Percentiles rank a stretch among this genome's conserved stretches.
phyloP scores from a whole-genome alignment of 1,140 invertebrate genomes.

The Telenomus remus region DNA sequence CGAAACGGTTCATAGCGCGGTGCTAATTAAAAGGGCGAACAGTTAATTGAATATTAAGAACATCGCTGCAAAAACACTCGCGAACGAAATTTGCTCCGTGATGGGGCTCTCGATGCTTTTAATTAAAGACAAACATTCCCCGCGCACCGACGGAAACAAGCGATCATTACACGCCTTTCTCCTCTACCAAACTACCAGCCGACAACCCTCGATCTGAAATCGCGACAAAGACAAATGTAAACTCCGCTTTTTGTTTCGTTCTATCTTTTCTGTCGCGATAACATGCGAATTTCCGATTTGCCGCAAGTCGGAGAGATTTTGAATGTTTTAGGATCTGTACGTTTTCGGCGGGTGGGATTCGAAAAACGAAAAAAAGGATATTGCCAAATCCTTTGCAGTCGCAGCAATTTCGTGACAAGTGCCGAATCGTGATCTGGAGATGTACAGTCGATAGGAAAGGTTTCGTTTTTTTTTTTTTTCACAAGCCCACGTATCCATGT shows the following conservation, averaged over 20 bases:
- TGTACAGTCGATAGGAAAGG: constrained; percentile 35
- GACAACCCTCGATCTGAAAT: constrained; percentile 41
- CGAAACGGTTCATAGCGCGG: constrained; percentile 8
- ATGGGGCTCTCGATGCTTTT: constrained; percentile 62
- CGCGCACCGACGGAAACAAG: constrained; percentile 63
- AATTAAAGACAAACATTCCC: constrained; percentile 74
- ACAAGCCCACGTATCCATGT: constrained; percentile 25
- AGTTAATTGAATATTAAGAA: constrained; percentile 74
- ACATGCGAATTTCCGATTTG: constrained; percentile 45
- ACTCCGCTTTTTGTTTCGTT: constrained; percentile 14
- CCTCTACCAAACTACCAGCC: constrained; percentile 26
- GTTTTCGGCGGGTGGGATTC: constrained; percentile 42
- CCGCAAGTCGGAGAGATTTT: constrained; percentile 39
- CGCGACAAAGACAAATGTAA: constrained; percentile 41
- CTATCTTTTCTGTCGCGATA: constrained; percentile 25
- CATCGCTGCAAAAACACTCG: constrained; percentile 58
- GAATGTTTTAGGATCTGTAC: constrained; percentile 53
- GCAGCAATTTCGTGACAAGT: constrained; percentile 56
- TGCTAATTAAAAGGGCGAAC: constrained; percentile 68
- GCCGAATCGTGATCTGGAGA: constrained; percentile 53
- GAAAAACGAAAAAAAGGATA: constrained; percentile 43
- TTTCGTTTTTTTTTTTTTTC: constrained; percentile 42
- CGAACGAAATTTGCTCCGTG: constrained; percentile 47
- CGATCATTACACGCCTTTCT: constrained; percentile 52
- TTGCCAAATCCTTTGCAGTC: constrained; percentile 58